Evolutionary conservation across 2,113 vertebrate genomes (phyloP).

Genomic region (Vombatus ursinus): DNA sequence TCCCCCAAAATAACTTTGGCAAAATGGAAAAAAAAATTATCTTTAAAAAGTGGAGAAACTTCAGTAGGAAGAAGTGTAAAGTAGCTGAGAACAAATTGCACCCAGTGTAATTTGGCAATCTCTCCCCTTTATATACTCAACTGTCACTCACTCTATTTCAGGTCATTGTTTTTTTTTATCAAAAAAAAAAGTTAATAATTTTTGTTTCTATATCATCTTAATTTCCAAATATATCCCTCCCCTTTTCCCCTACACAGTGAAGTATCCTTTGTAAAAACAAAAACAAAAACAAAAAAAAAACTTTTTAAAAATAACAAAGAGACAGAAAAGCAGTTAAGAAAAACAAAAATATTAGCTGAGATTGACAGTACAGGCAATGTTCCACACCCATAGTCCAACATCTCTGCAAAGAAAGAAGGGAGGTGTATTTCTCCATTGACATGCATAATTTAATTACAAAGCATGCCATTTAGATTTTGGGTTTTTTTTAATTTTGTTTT

Average conservation of each 20-base stretch:
- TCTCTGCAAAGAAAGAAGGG: neutral
- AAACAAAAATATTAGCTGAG: neutral
- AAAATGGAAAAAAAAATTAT: neutral
- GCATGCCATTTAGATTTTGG: neutral
- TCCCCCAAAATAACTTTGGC: neutral
- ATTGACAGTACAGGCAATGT: neutral
- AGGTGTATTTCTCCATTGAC: no score
- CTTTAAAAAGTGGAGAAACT: neutral
- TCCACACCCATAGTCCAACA: neutral
- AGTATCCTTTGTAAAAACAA: no score
- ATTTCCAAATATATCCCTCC: neutral
- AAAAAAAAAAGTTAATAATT: neutral
- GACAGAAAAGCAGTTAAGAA: neutral
- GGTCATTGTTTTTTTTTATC: neutral
- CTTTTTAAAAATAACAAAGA: no score
- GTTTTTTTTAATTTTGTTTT: neutral
- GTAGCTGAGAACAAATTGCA: neutral
- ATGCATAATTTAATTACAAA: neutral
- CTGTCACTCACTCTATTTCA: neutral
- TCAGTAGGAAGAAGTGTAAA: neutral
- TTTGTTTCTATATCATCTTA: neutral
- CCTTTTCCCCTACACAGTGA: neutral
- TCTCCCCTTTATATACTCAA: neutral
- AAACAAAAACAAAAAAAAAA: no score
- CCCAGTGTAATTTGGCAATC: neutral